A percentile compares a stretch with the other conserved stretches of the same genome.
Conservation (phyloP, 2,797 vertebrate genomes). For the Falco novaeseelandiae region DNA sequence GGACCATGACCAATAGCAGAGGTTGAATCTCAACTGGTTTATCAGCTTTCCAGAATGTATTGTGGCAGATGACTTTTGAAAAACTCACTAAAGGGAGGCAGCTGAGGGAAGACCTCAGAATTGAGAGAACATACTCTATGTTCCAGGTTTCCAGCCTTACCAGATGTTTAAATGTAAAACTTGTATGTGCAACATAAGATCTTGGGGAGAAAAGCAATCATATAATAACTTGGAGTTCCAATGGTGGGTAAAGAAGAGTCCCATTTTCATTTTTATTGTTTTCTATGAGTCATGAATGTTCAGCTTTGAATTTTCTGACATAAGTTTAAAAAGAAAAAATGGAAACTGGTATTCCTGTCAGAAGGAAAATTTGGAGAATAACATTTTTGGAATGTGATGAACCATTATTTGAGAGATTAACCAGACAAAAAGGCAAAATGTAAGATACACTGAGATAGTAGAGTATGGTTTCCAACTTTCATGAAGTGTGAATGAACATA, state of each 20-base stretch:
- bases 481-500: background rate
- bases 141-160: background rate
- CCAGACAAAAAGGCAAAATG: background rate
- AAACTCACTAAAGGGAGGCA: background rate
- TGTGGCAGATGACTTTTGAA: background rate
- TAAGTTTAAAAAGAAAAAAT: background rate
- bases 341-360: background rate
- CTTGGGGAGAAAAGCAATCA: background rate
- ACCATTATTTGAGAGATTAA: background rate
- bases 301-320: background rate
- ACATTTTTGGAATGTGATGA: background rate
- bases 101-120: background rate
- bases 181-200: background rate
- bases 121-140: background rate
- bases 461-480: background rate
- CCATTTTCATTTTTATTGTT: background rate
- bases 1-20: background rate
- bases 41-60: background rate
- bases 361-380: background rate
- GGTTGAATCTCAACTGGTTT: background rate
- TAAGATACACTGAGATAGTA: background rate
- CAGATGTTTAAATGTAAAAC: background rate
- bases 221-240: background rate
- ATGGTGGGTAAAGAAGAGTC: background rate
- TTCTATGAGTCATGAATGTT: background rate